Percentiles rank a stretch among this genome's conserved stretches.
Evolutionary conservation across 2,888 invertebrate species (phyloP).

Genomic region (Prenolepis imparis): DNA sequence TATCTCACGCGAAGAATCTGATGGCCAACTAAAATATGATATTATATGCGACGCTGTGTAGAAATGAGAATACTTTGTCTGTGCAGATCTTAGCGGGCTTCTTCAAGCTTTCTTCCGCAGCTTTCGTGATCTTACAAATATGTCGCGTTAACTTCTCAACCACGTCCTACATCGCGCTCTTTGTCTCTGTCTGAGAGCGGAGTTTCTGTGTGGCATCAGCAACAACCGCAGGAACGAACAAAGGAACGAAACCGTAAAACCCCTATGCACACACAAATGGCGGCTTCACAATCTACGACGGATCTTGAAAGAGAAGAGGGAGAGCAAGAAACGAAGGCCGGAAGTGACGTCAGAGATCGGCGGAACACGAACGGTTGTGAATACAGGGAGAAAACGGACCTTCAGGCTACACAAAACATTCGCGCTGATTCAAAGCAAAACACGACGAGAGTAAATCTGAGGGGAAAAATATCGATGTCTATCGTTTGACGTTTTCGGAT

Average conservation of each 20-base stretch:
- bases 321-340: constrained; percentile 61
- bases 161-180: constrained; percentile 31
- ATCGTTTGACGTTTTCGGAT: constrained; percentile 48
- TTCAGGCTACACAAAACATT: constrained; percentile 41
- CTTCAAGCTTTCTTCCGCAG: neutral
- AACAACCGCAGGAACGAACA: constrained; percentile 67
- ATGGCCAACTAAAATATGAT: neutral
- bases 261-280: constrained; percentile 71
- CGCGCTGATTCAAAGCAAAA: constrained; percentile 49
- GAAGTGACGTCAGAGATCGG: constrained; percentile 75
- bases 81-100: neutral
- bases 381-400: constrained; percentile 59
- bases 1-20: neutral
- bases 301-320: constrained; percentile 67
- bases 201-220: constrained; percentile 23
- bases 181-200: neutral
- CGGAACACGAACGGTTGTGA: constrained; percentile 56
- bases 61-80: neutral
- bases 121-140: constrained; percentile 24
- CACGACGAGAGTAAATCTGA: constrained; percentile 22
- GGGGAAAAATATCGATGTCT: constrained; percentile 40
- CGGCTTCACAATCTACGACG: constrained; percentile 70
- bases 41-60: neutral
- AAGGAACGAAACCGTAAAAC: constrained; percentile 72
- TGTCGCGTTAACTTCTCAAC: constrained; percentile 38